Evolutionary conservation across 2,797 vertebrate genomes (phyloP).

Genomic region (Microctenopoma stevenorrisi): DNA sequence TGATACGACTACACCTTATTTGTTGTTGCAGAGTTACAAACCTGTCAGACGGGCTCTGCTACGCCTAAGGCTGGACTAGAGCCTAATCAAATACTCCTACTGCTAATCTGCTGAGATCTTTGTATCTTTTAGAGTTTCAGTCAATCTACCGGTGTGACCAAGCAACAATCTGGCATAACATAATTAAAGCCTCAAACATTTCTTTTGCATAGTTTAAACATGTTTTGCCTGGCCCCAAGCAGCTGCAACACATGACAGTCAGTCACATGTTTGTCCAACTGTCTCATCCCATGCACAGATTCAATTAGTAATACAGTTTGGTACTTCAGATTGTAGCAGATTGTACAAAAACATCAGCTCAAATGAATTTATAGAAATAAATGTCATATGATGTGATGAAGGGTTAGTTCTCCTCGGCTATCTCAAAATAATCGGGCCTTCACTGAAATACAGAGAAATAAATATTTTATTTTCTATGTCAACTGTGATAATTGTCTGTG

Average conservation of each 20-base stretch:
- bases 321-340: conserved; percentile 12
- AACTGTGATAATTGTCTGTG: neutral
- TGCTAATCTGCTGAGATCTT: neutral
- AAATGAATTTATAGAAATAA: neutral
- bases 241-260: conserved; percentile 66
- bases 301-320: conserved; percentile 45
- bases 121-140: conserved; percentile 5
- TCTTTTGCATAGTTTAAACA: neutral
- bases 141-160: conserved; percentile 6
- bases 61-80: conserved; percentile 20
- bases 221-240: neutral
- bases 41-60: conserved; percentile 48
- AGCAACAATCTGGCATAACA: neutral
- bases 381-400: conserved; percentile 19
- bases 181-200: neutral
- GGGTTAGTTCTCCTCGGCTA: neutral
- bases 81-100: conserved; percentile 18
- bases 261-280: conserved; percentile 69
- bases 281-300: conserved; percentile 66
- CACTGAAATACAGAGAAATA: neutral
- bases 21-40: conserved; percentile 15
- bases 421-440: neutral
- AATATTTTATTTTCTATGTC: neutral
- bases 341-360: conserved; percentile 7
- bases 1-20: conserved; percentile 5